phyloP scores from a whole-genome alignment of 2,888 invertebrate genomes.

The Nudaria mundana region DNA sequence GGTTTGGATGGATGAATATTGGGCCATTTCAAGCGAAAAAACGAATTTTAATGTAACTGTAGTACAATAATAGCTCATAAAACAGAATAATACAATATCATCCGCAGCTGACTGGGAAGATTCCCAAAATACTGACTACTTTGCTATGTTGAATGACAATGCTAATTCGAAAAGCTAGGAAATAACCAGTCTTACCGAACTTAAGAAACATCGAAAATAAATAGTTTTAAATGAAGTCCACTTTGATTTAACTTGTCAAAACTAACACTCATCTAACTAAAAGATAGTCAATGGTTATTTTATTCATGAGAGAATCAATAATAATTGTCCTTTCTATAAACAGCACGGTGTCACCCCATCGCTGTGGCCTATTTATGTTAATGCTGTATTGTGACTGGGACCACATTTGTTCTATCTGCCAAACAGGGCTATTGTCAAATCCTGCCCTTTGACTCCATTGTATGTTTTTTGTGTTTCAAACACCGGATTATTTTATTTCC shows the following conservation, averaged over 20 bases:
- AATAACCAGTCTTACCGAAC: no score
- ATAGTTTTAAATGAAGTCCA: no score
- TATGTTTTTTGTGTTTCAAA: slow-evolving; percentile 71
- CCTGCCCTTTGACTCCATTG: slow-evolving; percentile 78
- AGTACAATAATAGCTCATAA: no score
- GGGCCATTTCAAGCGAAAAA: no score
- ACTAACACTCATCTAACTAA: slow-evolving; percentile 19
- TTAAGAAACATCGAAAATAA: no score
- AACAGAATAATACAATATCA: no score
- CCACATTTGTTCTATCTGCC: slow-evolving; percentile 73
- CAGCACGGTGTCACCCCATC: slow-evolving; percentile 43
- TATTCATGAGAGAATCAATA: slow-evolving; percentile 49
- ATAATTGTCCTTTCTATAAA: slow-evolving; percentile 44
- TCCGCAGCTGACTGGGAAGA: no score
- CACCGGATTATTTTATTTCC: slow-evolving; percentile 78
- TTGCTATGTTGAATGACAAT: no score
- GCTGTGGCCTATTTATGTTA: slow-evolving; percentile 67
- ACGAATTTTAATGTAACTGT: no score
- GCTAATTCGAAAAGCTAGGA: neutral
- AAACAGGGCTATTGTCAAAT: slow-evolving; percentile 64
- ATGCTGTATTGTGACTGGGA: slow-evolving; percentile 70
- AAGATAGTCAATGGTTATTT: slow-evolving; percentile 30
- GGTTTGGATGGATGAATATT: no score
- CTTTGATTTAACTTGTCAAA: slow-evolving; percentile 2
- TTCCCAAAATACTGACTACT: no score